Base-by-base conservation (phyloP, 2,888 invertebrate genomes). In the Masnerella sp. region DNA sequence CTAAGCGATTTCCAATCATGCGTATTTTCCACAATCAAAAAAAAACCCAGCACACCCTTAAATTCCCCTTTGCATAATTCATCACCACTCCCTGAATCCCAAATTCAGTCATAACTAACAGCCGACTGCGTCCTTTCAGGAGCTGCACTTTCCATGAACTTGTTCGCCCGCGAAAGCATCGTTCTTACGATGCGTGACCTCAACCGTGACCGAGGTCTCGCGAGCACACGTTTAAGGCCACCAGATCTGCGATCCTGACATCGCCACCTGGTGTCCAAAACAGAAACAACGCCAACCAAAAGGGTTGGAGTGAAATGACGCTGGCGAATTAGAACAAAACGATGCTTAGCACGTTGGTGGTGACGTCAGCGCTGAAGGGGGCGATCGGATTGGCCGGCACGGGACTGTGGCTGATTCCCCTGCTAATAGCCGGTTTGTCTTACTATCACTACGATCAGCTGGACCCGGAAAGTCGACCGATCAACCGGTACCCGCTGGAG, bases 341-440 rank as follows among this genome's bases (percentile, higher is more conserved):
- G 94, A 94, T 91, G 81, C 89, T 95, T 42, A 93, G 92, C 85
- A 91, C 94, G 9, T 89, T 95, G 49, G 88, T 94, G 74, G 92
- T 94, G 61, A 92, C 94, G n/a, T 92, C 94, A 70, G 94, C 94
- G 71, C 88, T 94, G 76, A 94, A 94, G 72, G 85, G 87, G 82
- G 94, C 94, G 0, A 90, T 94, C 72, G 93, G 94, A 34, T 90
- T 95, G 65, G 89, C 92, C 2, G 91, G 92, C n/a, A 93, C 93
- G 2, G 92, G 95, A 9, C 88, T 96, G 2, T 96, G 96, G 96
- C 88, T 96, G 58, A 93, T 96, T 69, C 96, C 96, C 0, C 87
- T 96, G 36, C 87, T 96, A 72, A 90, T 96, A 77, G 95, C 95
- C 12, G 95, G 95, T 17, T 90, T 95, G 9, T 93, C 94, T 0